A percentile compares a stretch with the other conserved stretches of the same genome.
Conservation (phyloP, 1,140 invertebrate genomes). For the Caenorhabditis tropicalis region DNA sequence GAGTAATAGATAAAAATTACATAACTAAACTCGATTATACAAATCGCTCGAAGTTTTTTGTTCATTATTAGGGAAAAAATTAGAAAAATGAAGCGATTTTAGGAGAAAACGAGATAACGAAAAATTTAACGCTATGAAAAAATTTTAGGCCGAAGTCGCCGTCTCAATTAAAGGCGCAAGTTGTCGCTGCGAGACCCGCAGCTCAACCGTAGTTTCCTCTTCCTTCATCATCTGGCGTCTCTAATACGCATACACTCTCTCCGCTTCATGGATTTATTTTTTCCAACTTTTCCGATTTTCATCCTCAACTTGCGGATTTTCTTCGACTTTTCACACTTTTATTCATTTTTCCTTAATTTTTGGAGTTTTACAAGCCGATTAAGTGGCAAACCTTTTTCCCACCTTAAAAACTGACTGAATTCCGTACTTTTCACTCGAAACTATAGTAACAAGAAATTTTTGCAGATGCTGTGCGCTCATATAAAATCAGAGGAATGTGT, state of each 20-base stretch:
- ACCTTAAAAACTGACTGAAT: neutral
- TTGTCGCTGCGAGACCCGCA: neutral
- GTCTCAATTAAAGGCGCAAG: neutral
- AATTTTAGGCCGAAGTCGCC: neutral
- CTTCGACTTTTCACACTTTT: no score
- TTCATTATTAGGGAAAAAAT: no score
- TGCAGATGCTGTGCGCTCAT: slow-evolving; percentile 1
- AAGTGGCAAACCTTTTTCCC: neutral
- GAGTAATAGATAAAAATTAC: no score
- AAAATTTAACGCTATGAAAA: neutral
- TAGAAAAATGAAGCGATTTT: neutral
- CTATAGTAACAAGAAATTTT: neutral
- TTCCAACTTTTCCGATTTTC: neutral
- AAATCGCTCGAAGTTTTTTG: no score
- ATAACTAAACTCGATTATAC: no score
- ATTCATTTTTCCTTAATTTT: neutral
- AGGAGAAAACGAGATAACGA: neutral
- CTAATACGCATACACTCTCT: neutral
- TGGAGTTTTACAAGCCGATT: neutral
- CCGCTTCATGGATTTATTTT: neutral
- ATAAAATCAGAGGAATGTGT: slow-evolving; percentile 8
- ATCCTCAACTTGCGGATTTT: neutral
- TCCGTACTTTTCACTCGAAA: neutral
- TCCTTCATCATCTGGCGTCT: neutral
- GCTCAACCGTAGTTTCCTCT: neutral